Evolutionary conservation across 2,888 invertebrate species (phyloP).

Genomic region (Acanthosoma haemorrhoidale): DNA sequence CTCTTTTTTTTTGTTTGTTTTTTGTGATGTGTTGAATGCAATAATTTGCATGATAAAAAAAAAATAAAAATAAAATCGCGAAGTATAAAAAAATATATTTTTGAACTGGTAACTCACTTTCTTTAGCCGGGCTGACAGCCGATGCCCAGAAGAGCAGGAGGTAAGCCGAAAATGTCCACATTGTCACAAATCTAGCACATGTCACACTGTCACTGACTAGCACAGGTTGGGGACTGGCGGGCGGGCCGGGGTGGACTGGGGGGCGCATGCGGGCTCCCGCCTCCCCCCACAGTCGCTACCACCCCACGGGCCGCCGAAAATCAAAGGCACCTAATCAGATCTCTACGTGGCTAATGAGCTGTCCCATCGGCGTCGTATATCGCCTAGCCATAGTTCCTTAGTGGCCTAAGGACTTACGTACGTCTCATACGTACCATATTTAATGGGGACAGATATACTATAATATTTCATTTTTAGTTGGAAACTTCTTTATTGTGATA

Average conservation of each 20-base stretch:
- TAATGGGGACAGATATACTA: too few relatives aligned
- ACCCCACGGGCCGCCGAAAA: background rate
- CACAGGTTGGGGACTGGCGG: background rate
- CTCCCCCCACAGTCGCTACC: background rate
- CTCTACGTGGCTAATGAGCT: too few relatives aligned
- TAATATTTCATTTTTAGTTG: too few relatives aligned
- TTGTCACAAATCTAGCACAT: slow-evolving; percentile 23
- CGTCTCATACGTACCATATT: too few relatives aligned
- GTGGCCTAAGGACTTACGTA: too few relatives aligned
- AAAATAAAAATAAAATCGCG: too few relatives aligned
- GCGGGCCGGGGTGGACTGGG: slow-evolving; percentile 4
- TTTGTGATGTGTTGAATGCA: too few relatives aligned
- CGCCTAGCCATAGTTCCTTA: too few relatives aligned
- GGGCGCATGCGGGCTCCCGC: background rate
- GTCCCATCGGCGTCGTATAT: too few relatives aligned
- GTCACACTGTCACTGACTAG: slow-evolving; percentile 15
- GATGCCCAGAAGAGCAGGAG: background rate
- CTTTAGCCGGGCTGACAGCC: background rate
- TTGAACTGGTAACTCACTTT: background rate
- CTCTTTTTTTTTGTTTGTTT: too few relatives aligned
- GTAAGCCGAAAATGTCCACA: slow-evolving; percentile 6
- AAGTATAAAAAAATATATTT: background rate
- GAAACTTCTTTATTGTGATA: too few relatives aligned
- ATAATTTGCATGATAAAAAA: too few relatives aligned
- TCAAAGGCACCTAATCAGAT: slow-evolving; percentile 3